phyloP scores from a whole-genome alignment of 1,140 invertebrate species.

The Littorina saxatilis region DNA sequence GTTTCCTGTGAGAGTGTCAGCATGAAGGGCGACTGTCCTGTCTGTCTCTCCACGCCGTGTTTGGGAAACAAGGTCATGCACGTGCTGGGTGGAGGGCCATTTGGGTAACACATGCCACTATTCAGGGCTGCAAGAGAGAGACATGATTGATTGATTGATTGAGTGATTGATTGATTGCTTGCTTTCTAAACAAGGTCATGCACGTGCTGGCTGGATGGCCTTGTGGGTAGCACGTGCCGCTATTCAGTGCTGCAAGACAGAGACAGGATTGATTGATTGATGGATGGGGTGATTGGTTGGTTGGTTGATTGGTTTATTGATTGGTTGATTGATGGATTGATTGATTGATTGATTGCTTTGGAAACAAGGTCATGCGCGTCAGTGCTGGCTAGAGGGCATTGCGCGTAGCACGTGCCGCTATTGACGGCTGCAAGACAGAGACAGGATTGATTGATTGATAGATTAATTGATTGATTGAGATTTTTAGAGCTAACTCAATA shows the following conservation, averaged over 20 bases:
- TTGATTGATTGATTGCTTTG: too few species aligned
- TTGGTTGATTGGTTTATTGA: too few species aligned
- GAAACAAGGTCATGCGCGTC: too few species aligned
- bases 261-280: too few species aligned
- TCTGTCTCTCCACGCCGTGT: not conserved
- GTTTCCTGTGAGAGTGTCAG: not conserved
- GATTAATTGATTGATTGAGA: too few species aligned
- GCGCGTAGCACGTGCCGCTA: too few species aligned
- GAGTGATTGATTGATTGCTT: not conserved
- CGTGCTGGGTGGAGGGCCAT: not conserved
- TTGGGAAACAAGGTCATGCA: slow-evolving; percentile 7
- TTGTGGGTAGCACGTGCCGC: not conserved
- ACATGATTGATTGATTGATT: not conserved
- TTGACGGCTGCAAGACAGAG: too few species aligned
- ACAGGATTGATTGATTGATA: too few species aligned
- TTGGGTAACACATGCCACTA: not conserved
- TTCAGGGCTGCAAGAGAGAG: not conserved
- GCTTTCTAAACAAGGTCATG: not conserved
- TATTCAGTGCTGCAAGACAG: not conserved
- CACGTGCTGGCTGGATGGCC: not conserved
- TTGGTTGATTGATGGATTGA: too few species aligned
- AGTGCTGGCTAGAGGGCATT: too few species aligned
- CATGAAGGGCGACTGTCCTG: not conserved
- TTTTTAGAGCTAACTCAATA: too few species aligned
- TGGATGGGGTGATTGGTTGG: too few species aligned